Base-by-base conservation (phyloP, 2,888 invertebrate species). In the Luffia ferchaultella region DNA sequence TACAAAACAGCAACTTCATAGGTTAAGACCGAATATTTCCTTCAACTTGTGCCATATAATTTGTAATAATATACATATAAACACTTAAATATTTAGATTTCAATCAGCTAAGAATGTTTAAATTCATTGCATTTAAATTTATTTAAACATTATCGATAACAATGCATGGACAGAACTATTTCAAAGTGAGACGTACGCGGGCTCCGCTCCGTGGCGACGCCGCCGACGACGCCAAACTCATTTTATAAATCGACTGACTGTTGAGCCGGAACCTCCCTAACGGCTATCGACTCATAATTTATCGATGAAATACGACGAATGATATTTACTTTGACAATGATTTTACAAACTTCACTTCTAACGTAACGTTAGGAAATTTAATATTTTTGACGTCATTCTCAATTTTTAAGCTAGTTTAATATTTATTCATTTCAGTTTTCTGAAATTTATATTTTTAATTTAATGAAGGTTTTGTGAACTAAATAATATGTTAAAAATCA, bases 141-240 rank as follows among this genome's bases (percentile, higher is more conserved):
- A 16, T 18, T 20, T n/a, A 30, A n/a, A 41, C 17, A 48, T 50
- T 51, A 30, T 51, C 47, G 45, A 51, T 51, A 51, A 19, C 19
- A 42, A 15, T 15, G 42, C 3, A 47, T 40, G 50, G 43, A 49
- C 67, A 56, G 63, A 76, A 61, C 77, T 76, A 68, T 60, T 70
- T 74, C 76, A 71, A 76, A 83, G 83, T 83, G 76, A 82, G 82
- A 82, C 80, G 82, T 83, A 80, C 76, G 80, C 83, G 75, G 77
- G 74, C 76, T 73, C 74, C 75, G 76, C 67, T 72, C 74, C 78
- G 80, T 77, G 80, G n/a, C n/a, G n/a, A n/a, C n/a, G n/a, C n/a
- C n/a, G n/a, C n/a, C n/a, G 30, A 12, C 30, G 78, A 77, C 82
- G 80, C 74, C 83, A 82, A 82, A 82, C 83, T 82, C 82, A 79